A percentile compares a stretch with the other conserved stretches of the same genome.
phyloP scores from a whole-genome alignment of 64 coral and sea anemone genomes.

The Pocillopora damicornis region DNA sequence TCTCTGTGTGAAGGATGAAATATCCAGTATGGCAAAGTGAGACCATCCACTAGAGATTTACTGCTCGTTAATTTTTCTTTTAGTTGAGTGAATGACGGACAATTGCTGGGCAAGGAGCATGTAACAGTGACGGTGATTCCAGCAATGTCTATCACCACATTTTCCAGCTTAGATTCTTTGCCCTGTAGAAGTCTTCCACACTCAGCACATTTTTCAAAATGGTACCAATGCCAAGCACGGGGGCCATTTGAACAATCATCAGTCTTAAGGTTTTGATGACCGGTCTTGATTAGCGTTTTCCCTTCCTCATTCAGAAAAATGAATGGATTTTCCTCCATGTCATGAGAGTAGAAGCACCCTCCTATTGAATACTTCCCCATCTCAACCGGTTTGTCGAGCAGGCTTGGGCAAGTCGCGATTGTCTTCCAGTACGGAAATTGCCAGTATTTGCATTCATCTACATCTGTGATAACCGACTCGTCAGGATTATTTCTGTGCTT shows the following conservation, averaged over 20 bases:
- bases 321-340: slow-evolving; percentile 21
- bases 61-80: background rate
- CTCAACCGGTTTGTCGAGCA: slow-evolving; percentile 4
- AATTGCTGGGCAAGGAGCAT: slow-evolving; percentile 2
- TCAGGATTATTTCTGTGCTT: background rate
- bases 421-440: slow-evolving; percentile 54
- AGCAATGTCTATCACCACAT: background rate
- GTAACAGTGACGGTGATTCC: background rate
- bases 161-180: background rate
- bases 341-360: slow-evolving; percentile 29
- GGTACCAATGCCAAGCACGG: slow-evolving; percentile 45
- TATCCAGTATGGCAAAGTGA: slow-evolving; percentile 14
- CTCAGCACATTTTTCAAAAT: background rate
- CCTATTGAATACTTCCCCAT: slow-evolving; percentile 37
- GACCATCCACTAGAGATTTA: background rate
- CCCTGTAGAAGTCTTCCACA: slow-evolving; percentile 32
- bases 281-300: background rate
- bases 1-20: slow-evolving; percentile 40
- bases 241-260: background rate
- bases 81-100: background rate
- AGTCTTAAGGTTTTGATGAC: background rate
- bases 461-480: background rate
- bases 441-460: background rate
- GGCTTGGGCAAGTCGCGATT: slow-evolving; percentile 40
- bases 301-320: background rate